Conservation (phyloP, 1,140 invertebrate species). For the Stenopsyche tienmushanensis region DNA sequence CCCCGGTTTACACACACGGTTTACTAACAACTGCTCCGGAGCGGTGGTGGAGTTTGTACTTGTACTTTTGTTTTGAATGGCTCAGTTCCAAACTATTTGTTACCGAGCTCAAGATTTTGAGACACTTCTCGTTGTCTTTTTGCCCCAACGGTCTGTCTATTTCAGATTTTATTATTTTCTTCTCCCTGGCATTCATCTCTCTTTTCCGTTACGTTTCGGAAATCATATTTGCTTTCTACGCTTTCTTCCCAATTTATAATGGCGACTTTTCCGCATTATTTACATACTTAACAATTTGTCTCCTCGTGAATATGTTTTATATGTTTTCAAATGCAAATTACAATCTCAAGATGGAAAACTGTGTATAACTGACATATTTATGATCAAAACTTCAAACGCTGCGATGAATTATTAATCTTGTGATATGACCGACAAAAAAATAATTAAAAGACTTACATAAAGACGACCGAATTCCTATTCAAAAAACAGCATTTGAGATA, state of each 20-base stretch:
- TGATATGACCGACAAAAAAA: too few species aligned
- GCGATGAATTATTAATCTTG: too few species aligned
- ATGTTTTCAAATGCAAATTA: too few species aligned
- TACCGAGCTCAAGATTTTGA: slow-evolving; percentile 31
- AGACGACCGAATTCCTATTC: too few species aligned
- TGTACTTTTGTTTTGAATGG: slow-evolving; percentile 41
- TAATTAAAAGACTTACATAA: too few species aligned
- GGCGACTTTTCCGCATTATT: not conserved
- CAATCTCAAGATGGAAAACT: too few species aligned
- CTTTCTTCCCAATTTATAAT: not conserved
- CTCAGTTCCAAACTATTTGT: slow-evolving; percentile 40
- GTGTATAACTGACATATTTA: too few species aligned
- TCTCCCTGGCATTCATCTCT: slow-evolving; percentile 34
- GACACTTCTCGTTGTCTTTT: slow-evolving; percentile 30
- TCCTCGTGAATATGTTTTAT: too few species aligned
- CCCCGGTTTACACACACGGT: not conserved
- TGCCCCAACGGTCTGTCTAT: slow-evolving; percentile 36
- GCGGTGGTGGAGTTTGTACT: too few species aligned
- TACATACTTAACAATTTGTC: not conserved
- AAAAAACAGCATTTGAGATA: too few species aligned
- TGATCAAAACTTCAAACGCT: too few species aligned
- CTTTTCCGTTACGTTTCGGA: not conserved
- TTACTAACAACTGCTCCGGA: not conserved
- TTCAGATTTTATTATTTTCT: slow-evolving; percentile 41
- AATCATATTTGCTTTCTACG: too few species aligned